phyloP scores from a whole-genome alignment of 2,888 invertebrate genomes.

The Sclerodermus sp. region DNA sequence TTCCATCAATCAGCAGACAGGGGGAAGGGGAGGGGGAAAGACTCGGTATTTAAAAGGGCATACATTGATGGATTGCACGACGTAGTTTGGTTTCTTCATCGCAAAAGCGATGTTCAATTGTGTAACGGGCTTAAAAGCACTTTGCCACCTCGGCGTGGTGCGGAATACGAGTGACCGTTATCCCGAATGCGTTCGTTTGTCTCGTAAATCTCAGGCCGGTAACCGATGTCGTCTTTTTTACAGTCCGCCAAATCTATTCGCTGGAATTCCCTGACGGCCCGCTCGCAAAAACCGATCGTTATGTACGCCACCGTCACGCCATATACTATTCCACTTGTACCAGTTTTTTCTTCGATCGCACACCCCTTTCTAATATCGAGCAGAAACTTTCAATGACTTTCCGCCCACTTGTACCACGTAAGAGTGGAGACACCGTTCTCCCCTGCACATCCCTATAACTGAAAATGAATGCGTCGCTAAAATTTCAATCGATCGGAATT shows the following conservation, averaged over 20 bases:
- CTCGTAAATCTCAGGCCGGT: slow-evolving; percentile 36
- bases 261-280: slow-evolving; percentile 7
- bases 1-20: too few relatives aligned
- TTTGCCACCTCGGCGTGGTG: slow-evolving; percentile 10
- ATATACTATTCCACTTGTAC: background rate
- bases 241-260: slow-evolving; percentile 29
- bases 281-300: background rate
- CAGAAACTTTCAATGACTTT: too few relatives aligned
- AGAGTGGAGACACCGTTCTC: too few relatives aligned
- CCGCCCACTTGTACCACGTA: too few relatives aligned
- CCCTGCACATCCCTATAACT: too few relatives aligned
- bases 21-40: too few relatives aligned
- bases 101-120: slow-evolving; percentile 5
- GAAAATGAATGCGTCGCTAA: too few relatives aligned
- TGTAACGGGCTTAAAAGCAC: slow-evolving; percentile 12
- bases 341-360: background rate
- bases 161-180: slow-evolving; percentile 18
- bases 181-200: slow-evolving; percentile 24
- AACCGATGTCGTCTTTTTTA: slow-evolving; percentile 30
- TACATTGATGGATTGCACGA: too few relatives aligned
- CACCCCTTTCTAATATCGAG: too few relatives aligned
- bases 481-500: too few relatives aligned
- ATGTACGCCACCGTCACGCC: background rate
- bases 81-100: too few relatives aligned
- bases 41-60: too few relatives aligned